Evolutionary conservation across 2,888 invertebrate species (phyloP), one percentile per base, ranked within the genome.

Genomic region (Morpho deidamia): DNA sequence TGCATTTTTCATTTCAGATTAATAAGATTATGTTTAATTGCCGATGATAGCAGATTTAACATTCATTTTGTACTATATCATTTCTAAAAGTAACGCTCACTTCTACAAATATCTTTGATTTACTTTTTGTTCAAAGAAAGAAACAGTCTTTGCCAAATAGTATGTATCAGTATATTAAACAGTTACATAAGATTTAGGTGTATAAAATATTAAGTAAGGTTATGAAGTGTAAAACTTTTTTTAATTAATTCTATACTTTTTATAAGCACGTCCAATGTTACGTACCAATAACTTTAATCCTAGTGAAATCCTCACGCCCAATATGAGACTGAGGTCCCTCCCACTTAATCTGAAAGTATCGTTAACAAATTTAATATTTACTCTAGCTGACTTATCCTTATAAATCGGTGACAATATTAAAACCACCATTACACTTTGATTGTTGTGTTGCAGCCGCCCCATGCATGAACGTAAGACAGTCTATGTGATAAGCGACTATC

Each of bases 331-430:
- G 52, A 60, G 59, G 66, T 61, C 78, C 86, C 82, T 82, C 85
- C 83, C 81, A 81, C 80, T 81, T 83, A 88, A 86, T 89, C 85
- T 82, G 75, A 56, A 69, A 81, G 82, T 86, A 84, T 89, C 84
- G 74, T 78, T 85, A 84, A 85, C 89, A 85, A 89, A 89, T 88
- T 88, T 89, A 84, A 88, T 88, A 88, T 89, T 89, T 87, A 84
- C 86, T 84, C 80, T 72, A 73, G 65, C 71, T 71, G 87, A 87
- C 86, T 88, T 86, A 89, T 88, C 88, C 78, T 88, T 88, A 89
- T 88, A 89, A 88, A 88, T 88, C 80, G 89, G 76, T 81, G 81
- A 84, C 88, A 84, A 81, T 89, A 88, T 89, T 89, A 87, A 84
- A 88, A 89, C 87, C 87, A 69, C 87, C 75, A 83, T 83, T 83